Conservation (phyloP, 2,113 vertebrate species). For the Serinus canaria region DNA sequence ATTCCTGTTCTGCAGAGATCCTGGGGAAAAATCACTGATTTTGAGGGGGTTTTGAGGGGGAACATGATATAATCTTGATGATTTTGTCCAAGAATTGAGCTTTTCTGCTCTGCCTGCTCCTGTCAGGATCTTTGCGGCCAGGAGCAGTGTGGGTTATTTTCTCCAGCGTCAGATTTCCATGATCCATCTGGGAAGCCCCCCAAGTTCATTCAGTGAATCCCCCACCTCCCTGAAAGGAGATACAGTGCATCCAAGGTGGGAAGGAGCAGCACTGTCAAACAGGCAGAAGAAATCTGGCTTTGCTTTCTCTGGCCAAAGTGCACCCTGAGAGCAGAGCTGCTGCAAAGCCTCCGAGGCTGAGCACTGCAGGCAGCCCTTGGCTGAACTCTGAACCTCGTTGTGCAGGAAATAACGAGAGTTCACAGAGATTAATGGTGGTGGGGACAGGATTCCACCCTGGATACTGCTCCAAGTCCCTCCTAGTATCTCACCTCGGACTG, state of each 20-base stretch:
- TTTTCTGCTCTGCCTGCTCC: not conserved
- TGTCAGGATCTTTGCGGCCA: not conserved
- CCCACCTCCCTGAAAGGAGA: too few relatives aligned
- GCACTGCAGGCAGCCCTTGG: not conserved
- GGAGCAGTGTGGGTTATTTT: not conserved
- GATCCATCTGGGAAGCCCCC: not conserved
- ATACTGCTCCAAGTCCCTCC: not conserved
- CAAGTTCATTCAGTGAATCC: not conserved
- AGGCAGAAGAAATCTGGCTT: not conserved
- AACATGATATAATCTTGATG: not conserved
- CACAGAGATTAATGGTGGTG: not conserved
- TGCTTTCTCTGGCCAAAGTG: not conserved
- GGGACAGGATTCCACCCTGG: not conserved
- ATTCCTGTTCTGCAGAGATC: not conserved
- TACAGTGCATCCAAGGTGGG: accelerated
- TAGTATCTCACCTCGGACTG: not conserved
- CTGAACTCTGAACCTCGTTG: conserved; percentile 10
- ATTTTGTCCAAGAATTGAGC: not conserved
- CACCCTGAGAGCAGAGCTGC: not conserved
- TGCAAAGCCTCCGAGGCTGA: not conserved
- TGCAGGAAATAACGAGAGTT: not conserved
- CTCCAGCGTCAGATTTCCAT: not conserved
- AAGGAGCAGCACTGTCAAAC: not conserved
- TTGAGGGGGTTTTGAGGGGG: not conserved
- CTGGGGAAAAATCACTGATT: not conserved